These are phyloP conservation scores for Carassius gibelio DNA, from an alignment of 2,113 vertebrate genomes.

Conservation along the genomic window DNA sequence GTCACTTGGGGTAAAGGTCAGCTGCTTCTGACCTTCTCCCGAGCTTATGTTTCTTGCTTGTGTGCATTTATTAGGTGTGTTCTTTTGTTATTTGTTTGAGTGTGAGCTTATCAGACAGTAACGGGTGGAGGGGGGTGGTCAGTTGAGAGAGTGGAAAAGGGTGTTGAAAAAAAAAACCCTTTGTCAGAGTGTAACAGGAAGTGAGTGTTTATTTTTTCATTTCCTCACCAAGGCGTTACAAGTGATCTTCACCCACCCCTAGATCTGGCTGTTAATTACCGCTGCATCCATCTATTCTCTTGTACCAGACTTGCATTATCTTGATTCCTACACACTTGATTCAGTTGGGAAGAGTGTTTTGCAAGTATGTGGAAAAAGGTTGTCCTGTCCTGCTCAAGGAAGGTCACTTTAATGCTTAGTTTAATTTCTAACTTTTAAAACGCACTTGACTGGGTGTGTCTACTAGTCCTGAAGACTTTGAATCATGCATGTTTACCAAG, in stretches of 20 bases:
- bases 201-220: conserved; percentile 80
- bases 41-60: neutral
- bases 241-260: conserved; percentile 63
- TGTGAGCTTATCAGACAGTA: conserved; percentile 10
- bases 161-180: conserved; percentile 63
- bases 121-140: neutral
- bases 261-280: conserved; percentile 61
- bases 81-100: neutral
- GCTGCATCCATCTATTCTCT: neutral
- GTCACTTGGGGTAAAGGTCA: neutral
- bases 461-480: neutral
- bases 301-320: neutral
- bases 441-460: neutral
- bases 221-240: conserved; percentile 74
- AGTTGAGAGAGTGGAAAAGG: conserved; percentile 31
- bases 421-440: neutral
- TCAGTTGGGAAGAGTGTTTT: neutral
- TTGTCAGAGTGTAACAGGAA: conserved; percentile 76
- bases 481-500: neutral
- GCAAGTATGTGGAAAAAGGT: neutral
- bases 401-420: neutral
- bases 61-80: neutral
- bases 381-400: neutral
- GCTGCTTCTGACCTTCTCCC: neutral
- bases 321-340: neutral